Percentiles rank a stretch among this genome's conserved stretches.
Evolutionary conservation across 2,888 invertebrate species (phyloP).

Genomic region (Agonopterix arenella): DNA sequence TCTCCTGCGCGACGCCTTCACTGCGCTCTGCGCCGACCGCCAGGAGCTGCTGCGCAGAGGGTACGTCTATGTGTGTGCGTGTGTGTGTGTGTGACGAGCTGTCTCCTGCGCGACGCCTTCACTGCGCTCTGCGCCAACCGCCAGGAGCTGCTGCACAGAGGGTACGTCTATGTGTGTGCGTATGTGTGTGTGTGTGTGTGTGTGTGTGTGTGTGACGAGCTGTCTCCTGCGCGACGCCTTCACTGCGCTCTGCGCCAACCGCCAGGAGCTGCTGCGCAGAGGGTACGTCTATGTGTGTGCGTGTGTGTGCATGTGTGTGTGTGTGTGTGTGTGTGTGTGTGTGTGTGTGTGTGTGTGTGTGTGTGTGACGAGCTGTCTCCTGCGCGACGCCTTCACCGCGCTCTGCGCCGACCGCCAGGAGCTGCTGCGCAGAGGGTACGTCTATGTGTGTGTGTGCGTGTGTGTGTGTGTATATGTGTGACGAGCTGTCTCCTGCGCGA

Average conservation of each 20-base stretch:
- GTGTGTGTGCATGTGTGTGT: no score
- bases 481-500: conserved; percentile 52
- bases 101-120: conserved; percentile 86
- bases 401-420: conserved; percentile 33
- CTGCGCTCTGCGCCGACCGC: conserved; percentile 18
- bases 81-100: conserved; percentile 90
- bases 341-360: conserved; percentile 37
- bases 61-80: conserved; percentile 78
- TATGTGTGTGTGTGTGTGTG: no score
- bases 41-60: conserved; percentile 52
- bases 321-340: conserved; percentile 9
- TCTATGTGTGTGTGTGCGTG: conserved; percentile 15
- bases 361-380: conserved; percentile 91
- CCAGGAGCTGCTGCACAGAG: conserved; percentile 47
- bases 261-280: conserved; percentile 47
- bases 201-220: conserved; percentile 4
- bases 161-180: conserved; percentile 26
- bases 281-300: conserved; percentile 31
- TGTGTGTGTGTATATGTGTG: conserved; percentile 7
- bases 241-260: conserved; percentile 14
- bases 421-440: conserved; percentile 44
- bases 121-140: conserved; percentile 18
- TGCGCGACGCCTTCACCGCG: conserved; percentile 80
- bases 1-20: conserved; percentile 68
- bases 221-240: conserved; percentile 68